Conservation (phyloP, 2,113 vertebrate genomes). For the Spilogale gracilis region DNA sequence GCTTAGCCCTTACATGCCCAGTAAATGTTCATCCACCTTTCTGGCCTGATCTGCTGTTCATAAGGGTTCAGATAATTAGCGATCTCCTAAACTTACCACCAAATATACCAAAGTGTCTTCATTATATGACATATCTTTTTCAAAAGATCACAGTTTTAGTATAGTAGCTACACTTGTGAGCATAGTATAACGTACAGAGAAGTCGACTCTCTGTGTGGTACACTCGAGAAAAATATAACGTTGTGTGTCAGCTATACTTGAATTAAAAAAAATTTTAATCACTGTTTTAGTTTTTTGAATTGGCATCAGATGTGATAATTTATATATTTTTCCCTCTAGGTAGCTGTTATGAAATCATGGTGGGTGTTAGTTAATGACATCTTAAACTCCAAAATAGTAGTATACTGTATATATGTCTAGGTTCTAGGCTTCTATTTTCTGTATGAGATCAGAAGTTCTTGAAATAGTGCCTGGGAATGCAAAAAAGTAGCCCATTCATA, state of each 20-base stretch:
- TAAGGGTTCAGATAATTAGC: neutral
- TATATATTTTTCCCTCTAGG: neutral
- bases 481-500: slow-evolving; percentile 4
- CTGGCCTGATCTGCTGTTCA: neutral
- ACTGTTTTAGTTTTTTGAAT: neutral
- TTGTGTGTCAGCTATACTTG: neutral
- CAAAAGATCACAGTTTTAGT: neutral
- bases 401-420: neutral
- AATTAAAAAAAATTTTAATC: neutral
- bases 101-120: neutral
- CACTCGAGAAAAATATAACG: neutral
- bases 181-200: neutral
- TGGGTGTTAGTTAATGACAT: neutral
- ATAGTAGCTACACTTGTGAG: neutral
- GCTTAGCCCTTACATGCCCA: neutral
- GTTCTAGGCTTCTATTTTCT: neutral
- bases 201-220: neutral
- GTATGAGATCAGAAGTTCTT: neutral
- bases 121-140: neutral
- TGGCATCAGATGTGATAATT: neutral
- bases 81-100: neutral
- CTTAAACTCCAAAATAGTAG: neutral
- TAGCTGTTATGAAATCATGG: neutral
- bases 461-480: neutral
- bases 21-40: neutral